Percentiles rank a stretch among this genome's conserved stretches.
Evolutionary conservation across 2,888 invertebrate genomes (phyloP).

Genomic region (Osmoderma eremita): DNA sequence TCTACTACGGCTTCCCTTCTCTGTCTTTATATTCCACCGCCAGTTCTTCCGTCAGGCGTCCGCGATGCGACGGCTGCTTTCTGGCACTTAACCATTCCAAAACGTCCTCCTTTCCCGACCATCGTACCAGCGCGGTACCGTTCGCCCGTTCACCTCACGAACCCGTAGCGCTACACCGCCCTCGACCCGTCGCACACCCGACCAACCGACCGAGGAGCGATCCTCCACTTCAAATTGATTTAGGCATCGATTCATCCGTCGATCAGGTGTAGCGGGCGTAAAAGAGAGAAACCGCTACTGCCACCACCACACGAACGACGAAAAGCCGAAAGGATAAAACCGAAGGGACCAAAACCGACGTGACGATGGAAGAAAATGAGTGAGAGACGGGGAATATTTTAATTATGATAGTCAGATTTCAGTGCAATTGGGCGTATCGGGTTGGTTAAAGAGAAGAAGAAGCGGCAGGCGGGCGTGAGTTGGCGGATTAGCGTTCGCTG

Average conservation of each 20-base stretch:
- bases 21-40: conserved; percentile 32
- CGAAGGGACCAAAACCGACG: conserved; percentile 7
- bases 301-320: neutral
- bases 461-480: conserved; percentile 26
- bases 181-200: conserved; percentile 49
- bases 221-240: conserved; percentile 52
- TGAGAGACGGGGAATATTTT: conserved; percentile 22
- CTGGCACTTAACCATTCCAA: conserved; percentile 52
- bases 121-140: conserved; percentile 38
- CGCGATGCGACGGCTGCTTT: conserved; percentile 55
- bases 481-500: conserved; percentile 32
- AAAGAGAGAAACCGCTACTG: conserved; percentile 16
- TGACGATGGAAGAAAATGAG: conserved; percentile 33
- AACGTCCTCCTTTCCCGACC: conserved; percentile 49
- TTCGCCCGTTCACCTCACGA: conserved; percentile 45
- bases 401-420: conserved; percentile 40
- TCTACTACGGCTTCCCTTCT: conserved; percentile 13
- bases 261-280: conserved; percentile 38
- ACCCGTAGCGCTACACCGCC: conserved; percentile 46
- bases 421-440: conserved; percentile 39
- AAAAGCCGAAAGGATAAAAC: neutral
- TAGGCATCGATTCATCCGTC: conserved; percentile 49
- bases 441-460: conserved; percentile 32
- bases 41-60: conserved; percentile 53
- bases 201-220: conserved; percentile 47